These are phyloP conservation scores for Apaloderma vittatum DNA, from an alignment of 2,113 vertebrate species.

Conservation along the genomic window DNA sequence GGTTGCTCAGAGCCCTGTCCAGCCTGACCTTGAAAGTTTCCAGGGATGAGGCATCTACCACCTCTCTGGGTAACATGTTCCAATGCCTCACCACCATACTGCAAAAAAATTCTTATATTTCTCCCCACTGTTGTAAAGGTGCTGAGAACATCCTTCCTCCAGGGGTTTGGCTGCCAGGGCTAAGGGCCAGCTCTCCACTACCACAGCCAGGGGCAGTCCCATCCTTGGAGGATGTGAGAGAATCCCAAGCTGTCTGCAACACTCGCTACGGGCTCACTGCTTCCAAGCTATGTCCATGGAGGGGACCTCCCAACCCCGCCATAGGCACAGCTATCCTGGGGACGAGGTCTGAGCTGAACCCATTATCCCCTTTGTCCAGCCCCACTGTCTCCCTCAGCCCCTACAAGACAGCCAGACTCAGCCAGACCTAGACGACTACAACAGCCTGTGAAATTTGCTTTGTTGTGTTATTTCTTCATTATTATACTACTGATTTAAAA, in stretches of 20 bases:
- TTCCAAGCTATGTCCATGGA: fast-evolving
- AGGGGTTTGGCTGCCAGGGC: fast-evolving
- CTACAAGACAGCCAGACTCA: fast-evolving
- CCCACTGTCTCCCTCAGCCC: background rate
- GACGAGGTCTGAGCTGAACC: background rate
- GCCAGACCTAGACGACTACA: background rate
- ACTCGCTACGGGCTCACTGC: fast-evolving
- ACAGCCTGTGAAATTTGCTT: background rate
- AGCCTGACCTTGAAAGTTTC: too few species aligned
- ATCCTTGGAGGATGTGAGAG: fast-evolving
- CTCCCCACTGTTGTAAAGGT: background rate
- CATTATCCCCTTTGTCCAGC: background rate
- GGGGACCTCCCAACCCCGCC: background rate
- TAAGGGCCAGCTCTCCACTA: background rate
- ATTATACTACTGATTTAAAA: background rate
- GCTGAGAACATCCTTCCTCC: background rate
- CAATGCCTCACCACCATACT: too few species aligned
- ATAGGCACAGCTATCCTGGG: fast-evolving
- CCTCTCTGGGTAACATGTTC: too few species aligned
- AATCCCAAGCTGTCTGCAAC: background rate
- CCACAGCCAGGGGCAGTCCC: background rate
- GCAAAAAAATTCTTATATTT: background rate
- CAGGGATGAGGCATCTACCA: too few species aligned
- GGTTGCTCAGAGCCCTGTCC: too few species aligned
- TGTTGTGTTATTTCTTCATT: background rate